Base-by-base conservation (phyloP, 2,113 vertebrate genomes). In the Dipodomys spectabilis region DNA sequence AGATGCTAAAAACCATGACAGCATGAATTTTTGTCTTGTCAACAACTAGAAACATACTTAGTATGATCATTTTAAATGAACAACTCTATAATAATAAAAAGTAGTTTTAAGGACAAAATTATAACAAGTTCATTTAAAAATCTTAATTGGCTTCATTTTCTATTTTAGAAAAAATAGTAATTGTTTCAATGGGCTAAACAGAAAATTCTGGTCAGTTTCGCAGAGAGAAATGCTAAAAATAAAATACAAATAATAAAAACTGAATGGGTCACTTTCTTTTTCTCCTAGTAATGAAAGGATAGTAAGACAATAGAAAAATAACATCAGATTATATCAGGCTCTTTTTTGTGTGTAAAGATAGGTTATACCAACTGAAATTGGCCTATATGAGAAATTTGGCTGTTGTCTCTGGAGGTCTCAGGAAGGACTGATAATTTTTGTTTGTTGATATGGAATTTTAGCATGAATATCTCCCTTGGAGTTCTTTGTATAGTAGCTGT, bases 11-110 rank as follows among this genome's bases (percentile, higher is more conserved):
- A 12, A 71, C 30, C 45, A 74, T 23, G 13, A 86, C 62, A 83
- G 94, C 7, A 69, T 88, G 67, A 18, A 77, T 65, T 60, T 89
- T 86, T 83, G 28, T 53, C 84, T 86, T 65, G n/a, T 86, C 23
- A 79, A 45, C n/a, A 91, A 1, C 11, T 88, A 78, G 7, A 92
- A 77, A 64, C 82, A 39, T 71, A 39, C 39, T 39, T 19, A 45
- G 69, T 67, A 85, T 30, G 86, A 4, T 74, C 53, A 6, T 87
- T 30, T 74, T 74, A 83, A 87, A 88, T 82, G 8, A 84, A 92
- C 7, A 7, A 35, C 44, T 86, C 27, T 57, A 1, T 74, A 86
- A 92, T 90, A 84, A 72, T 64, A 67, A 72, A 67, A 39, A 82
- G 23, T 35, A 65, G 10, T 22, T 78, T 79, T 93, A 80, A 80